Base-by-base conservation (phyloP, 2,888 invertebrate genomes). In the Eucriotettix oculatus region DNA sequence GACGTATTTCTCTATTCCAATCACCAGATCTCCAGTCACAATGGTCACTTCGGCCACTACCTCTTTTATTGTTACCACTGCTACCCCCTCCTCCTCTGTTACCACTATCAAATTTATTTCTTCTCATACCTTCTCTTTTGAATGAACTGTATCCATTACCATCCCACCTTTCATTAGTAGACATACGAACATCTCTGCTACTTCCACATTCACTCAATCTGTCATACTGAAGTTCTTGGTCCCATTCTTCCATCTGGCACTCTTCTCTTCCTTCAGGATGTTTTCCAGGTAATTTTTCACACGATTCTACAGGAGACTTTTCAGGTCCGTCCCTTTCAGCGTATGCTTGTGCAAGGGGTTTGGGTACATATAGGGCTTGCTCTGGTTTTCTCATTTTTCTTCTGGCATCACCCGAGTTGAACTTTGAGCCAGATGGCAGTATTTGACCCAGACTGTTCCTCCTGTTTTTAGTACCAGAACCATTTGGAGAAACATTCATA, bases 321-420 rank as follows among this genome's bases (percentile, higher is more conserved):
- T 71, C 72, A 16, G 66, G 63, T 62, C 67, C 66, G 63, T 74
- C 74, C 62, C 70, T 70, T 62, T 72, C 73, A 63, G 72, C 73
- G 66, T 71, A 66, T 60, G 74, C 73, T 69, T 76, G 73, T 62
- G 74, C 74, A 58, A 75, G 71, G 63, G 73, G 74, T 67, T 76
- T 75, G 42, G 79, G 78, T 65, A 79, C 74, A 68, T 79, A 80
- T 57, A 78, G 69, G 63, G 71, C 72, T 67, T 78, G 77, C 65
- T 80, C 80, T n/a, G 80, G 80, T 69, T 79, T 80, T 65, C 75
- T 77, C 63, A 66, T 69, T 68, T 72, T 75, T 63, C 68, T 72
- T 58, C 69, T 69, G 7, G 56, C 16, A 53, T 64, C 63, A 60
- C 57, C 56, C 11, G 44, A 17, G 11, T 43, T 42, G 40, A 52